These are phyloP conservation scores for Brachypalpus laphriformis DNA, from an alignment of 2,888 invertebrate genomes.

Conservation along the genomic window DNA sequence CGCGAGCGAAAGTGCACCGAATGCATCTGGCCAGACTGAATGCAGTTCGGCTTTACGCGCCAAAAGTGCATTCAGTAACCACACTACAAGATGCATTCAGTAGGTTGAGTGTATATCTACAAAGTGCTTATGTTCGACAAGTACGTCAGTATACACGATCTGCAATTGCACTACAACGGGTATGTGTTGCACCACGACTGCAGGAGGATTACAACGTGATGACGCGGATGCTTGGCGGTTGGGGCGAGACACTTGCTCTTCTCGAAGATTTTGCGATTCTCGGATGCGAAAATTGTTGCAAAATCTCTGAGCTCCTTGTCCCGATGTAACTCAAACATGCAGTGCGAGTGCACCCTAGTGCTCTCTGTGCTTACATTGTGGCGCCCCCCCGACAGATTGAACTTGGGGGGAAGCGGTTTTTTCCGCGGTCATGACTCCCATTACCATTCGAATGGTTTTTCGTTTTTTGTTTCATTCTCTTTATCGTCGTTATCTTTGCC, in stretches of 20 bases:
- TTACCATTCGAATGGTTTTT: conserved; percentile 38
- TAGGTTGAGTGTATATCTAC: conserved; percentile 1
- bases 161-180: conserved; percentile 22
- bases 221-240: conserved; percentile 43
- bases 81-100: conserved; percentile 18
- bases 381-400: conserved; percentile 11
- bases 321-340: conserved; percentile 83
- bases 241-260: conserved; percentile 47
- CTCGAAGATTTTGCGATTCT: conserved; percentile 70
- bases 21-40: conserved; percentile 19
- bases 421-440: conserved; percentile 63
- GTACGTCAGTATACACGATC: conserved; percentile 7
- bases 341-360: conserved; percentile 81
- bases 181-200: conserved; percentile 10
- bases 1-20: conserved; percentile 75
- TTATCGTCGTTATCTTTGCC: neutral
- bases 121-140: conserved; percentile 2
- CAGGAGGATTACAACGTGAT: conserved; percentile 48
- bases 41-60: conserved; percentile 52
- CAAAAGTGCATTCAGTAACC: conserved; percentile 56
- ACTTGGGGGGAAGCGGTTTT: conserved; percentile 30
- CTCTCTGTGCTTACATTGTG: conserved; percentile 63
- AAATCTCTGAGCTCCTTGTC: conserved; percentile 83
- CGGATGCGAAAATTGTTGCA: conserved; percentile 76
- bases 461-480: neutral